Percentiles rank a stretch among this genome's conserved stretches.
These are phyloP conservation scores for Plagiodera versicolora DNA, from an alignment of 2,888 invertebrate species.

Conservation along the genomic window DNA sequence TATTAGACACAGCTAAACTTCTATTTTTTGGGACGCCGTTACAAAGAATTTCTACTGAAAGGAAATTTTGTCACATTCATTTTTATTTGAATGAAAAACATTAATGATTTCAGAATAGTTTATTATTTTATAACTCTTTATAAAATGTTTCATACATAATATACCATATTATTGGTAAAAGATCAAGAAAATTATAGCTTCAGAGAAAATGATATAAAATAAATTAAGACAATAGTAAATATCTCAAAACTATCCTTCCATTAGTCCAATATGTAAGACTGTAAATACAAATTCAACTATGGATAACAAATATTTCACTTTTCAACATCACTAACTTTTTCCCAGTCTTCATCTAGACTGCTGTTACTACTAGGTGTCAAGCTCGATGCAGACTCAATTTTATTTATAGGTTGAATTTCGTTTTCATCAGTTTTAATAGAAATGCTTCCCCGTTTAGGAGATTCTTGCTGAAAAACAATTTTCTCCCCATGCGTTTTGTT, in stretches of 20 bases:
- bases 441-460: constrained; percentile 28
- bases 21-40: background rate
- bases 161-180: constrained; percentile 30
- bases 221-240: constrained; percentile 22
- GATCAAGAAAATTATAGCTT: constrained; percentile 23
- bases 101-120: constrained; percentile 15
- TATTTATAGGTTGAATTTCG: constrained; percentile 31
- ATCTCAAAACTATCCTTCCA: constrained; percentile 10
- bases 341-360: constrained; percentile 56
- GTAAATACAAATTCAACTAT: constrained; percentile 7
- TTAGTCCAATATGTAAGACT: constrained; percentile 2
- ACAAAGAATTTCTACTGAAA: too few relatives aligned
- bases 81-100: too few relatives aligned
- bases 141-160: constrained; percentile 36
- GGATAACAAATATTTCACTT: constrained; percentile 4
- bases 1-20: background rate
- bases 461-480: constrained; percentile 37
- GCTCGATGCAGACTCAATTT: constrained; percentile 43
- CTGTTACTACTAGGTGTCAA: constrained; percentile 46
- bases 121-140: constrained; percentile 31
- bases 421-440: constrained; percentile 22
- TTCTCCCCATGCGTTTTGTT: constrained; percentile 27
- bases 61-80: too few relatives aligned
- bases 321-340: constrained; percentile 49
- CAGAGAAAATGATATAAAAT: constrained; percentile 27